Base-by-base conservation (phyloP, 1,140 invertebrate species). In the Panagrolaimus sp. region DNA sequence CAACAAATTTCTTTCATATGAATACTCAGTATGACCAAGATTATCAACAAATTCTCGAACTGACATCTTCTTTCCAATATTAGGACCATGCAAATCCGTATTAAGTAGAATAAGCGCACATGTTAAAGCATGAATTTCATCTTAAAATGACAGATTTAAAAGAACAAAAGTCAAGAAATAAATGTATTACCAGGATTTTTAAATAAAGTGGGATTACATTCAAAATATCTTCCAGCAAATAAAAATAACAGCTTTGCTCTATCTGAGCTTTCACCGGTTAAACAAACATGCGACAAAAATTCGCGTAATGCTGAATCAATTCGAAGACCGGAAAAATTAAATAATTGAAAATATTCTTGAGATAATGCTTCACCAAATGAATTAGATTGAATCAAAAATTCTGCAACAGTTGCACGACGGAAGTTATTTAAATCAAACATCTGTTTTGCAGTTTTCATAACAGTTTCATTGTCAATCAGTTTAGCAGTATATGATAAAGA, bases 101-200 rank as follows among this genome's bases (percentile, higher is more conserved):
- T 98, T 98, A 58, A 99, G 88, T 78, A 98, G 86, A 92, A 99
- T 94, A 83, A 99, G 93, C 72, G 96, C 96, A 88, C 96, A 99
- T 58, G 94, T 96, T 73, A 99, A 85, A 1, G 95, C 97, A 86
- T 98, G 95, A 80, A 97, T 94, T 72, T 94, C 92, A 88, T 98
- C 94, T 94, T 85, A 14, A 86, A 73, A 77, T 24, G 66, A 17
- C 15, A 58, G 21, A 21, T 28, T 73, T 24, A 38, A 52, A 64
- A 45, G 8, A 67, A 67, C 17, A 44, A 46, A 9, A 32, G 17
- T 67, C 12, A 32, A 26, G n/a, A 38, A 43, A 15, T 28, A 14
- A 65, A 52, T 52, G 65, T 72, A 76, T 81, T 86, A 93, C 92
- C 93, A 88, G 94, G 91, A 65, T 92, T 95, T 84, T 92, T 92